Base-by-base conservation (phyloP, 1,140 invertebrate species). In the Steinernema khuongi region DNA sequence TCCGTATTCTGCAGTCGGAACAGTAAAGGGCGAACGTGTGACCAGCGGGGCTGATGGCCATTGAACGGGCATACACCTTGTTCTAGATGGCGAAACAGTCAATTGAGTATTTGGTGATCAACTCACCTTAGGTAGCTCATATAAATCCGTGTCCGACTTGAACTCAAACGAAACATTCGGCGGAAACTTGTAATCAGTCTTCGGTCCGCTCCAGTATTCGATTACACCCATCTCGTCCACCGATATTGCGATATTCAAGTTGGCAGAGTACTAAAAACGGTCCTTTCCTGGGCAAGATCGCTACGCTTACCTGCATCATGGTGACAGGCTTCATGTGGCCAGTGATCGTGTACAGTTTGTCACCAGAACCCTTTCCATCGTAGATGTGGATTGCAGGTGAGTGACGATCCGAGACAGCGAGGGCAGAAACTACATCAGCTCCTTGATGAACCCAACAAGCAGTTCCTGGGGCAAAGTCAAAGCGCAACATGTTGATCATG, bases 401-500 rank as follows among this genome's bases (percentile, higher is more conserved):
- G 72, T 91, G 90, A 80, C 90, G 89, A 81, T 95, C 93, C 30
- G 93, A 89, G 30, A 85, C 67, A 1, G 83, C 82, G 18, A 86
- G 67, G 26, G 75, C 75, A n/a, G 74, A 67, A 44, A 82, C 67
- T 29, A 80, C 18, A 77, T 85, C 80, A n/a, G 75, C 73, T 14
- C 76, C 75, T 68, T 91, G 90, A 86, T 94, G 94, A 67, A 98
- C 90, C 94, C 94, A 99, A 83, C 94, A 92, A 66, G 91, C 91
- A 77, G 90, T 91, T 31, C 89, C 88, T 11, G 96, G 96, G 1
- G 89, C 87, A 88, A 91, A 99, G 31, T 91, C 90, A 70, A 99
- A 85, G 80, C 92, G 91, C 78, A 97, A 91, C 91, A 99, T 98
- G 86, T 98, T 98, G 68, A 99, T 99, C 96, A 99, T 98, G 85